Base-by-base conservation (phyloP, 2,888 invertebrate genomes). In the Pseudococcus jackbeardsleyi region DNA sequence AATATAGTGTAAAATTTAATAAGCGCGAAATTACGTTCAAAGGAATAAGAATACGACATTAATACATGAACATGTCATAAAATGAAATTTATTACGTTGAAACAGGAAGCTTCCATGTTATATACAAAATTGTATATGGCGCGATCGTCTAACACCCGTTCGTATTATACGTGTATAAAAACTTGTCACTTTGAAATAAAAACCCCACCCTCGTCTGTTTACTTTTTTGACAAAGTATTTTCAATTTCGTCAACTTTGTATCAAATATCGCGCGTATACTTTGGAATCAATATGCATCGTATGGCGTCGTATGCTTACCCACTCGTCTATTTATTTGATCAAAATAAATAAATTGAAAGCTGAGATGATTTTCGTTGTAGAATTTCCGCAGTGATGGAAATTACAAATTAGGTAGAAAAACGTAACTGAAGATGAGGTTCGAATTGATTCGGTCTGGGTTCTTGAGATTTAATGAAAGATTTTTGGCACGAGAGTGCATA, bases 31-130 rank as follows among this genome's bases (percentile, higher is more conserved):
- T 79, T 79, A 79, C 42, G 79, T 79, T 42, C 79, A 42, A 79
- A 79, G 42, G 79, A 79, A 79, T 79, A 42, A 79, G 79, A 79
- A 79, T 79, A 79, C 79, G 79, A 79, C 79, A 79, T 79, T 79
- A 79, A 79, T 79, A 79, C 79, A 79, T 79, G 79, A 79, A 79
- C 79, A 42, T 79, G 79, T 79, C 79, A 42, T 79, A 79, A 79
- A 79, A 79, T 19, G 79, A 42, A 42, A 79, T 79, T 79, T 79
- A 79, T 79, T 79, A 79, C 79, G 79, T 79, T 79, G 79, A 79
- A 79, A 79, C 79, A 39, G 79, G 79, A 79, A 79, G 79, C 79
- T 79, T 79, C 42, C 7, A 42, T 33, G 68, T 33, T 26, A 72
- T 33, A 72, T 72, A 72, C 26, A 72, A 72, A 72, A 72, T 72